These are phyloP conservation scores for Eptatretus burgeri DNA, from an alignment of 2,113 vertebrate species.

Conservation along the genomic window DNA sequence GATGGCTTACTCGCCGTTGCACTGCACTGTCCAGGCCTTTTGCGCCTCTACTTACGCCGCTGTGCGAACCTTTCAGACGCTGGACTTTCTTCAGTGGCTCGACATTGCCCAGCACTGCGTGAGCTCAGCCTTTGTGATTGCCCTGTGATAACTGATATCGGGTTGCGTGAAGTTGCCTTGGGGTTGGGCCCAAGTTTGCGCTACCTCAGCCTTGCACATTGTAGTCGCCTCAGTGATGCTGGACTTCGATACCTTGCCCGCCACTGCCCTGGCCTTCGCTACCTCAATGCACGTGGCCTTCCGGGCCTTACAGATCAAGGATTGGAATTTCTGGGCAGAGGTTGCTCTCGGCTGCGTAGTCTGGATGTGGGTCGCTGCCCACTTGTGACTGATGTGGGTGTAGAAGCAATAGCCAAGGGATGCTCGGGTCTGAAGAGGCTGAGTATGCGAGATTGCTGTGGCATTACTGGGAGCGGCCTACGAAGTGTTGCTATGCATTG, in stretches of 20 bases:
- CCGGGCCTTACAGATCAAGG: not conserved
- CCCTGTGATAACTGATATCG: not conserved
- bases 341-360: not conserved
- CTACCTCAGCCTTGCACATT: conserved; percentile 5
- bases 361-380: conserved; percentile 2
- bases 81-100: not conserved
- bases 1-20: conserved; percentile 4
- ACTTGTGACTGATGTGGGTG: not conserved
- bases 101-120: not conserved
- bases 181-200: not conserved
- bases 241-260: conserved; percentile 1
- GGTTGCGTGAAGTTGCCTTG: not conserved
- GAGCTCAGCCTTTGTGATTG: conserved; percentile 5
- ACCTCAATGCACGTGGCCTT: conserved; percentile 1
- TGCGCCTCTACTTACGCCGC: conserved; percentile 1
- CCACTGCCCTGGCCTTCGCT: conserved; percentile 5
- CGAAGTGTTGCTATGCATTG: not conserved
- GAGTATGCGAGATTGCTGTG: conserved; percentile 1
- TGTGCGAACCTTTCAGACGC: not conserved
- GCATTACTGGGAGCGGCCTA: not conserved
- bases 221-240: not conserved
- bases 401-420: not conserved
- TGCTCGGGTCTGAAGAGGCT: conserved; percentile 5
- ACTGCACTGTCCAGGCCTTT: not conserved
- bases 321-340: not conserved